A percentile compares a stretch with the other conserved stretches of the same genome.
Conservation (phyloP, 2,888 invertebrate species). For the Pollenia angustigena region DNA sequence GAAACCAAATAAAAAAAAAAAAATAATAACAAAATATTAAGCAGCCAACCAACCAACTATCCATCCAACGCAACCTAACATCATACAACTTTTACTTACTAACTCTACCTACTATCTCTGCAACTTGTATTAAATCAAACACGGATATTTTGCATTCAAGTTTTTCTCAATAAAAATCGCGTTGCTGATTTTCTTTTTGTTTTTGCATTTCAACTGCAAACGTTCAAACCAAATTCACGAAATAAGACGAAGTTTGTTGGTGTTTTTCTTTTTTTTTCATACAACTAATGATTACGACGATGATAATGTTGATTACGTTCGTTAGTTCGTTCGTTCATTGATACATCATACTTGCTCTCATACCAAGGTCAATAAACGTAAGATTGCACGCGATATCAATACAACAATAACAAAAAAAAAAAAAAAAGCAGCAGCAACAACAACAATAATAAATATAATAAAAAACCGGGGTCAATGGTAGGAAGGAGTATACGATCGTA, state of each 20-base stretch:
- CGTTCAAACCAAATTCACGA: conserved; percentile 40
- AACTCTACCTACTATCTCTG: conserved; percentile 38
- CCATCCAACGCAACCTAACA: conserved; percentile 40
- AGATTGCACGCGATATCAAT: conserved; percentile 75
- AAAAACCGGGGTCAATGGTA: conserved; percentile 74
- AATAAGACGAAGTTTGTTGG: conserved; percentile 19
- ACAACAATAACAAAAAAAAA: conserved; percentile 68
- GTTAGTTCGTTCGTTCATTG: conserved; percentile 67
- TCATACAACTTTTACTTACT: conserved; percentile 56
- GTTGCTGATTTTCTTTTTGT: conserved; percentile 12
- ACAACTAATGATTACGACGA: conserved; percentile 30
- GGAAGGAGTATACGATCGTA: conserved; percentile 73
- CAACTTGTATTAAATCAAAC: conserved; percentile 58
- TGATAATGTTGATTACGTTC: conserved; percentile 55
- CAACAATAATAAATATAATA: conserved; percentile 49
- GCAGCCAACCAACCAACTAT: conserved; percentile 29
- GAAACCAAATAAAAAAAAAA: conserved; percentile 30
- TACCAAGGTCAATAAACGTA: conserved; percentile 76
- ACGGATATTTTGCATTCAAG: conserved; percentile 55
- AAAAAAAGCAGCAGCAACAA: conserved; percentile 55
- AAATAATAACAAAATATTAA: conserved; percentile 30
- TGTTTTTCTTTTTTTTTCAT: conserved; percentile 18
- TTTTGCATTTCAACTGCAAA: conserved; percentile 51
- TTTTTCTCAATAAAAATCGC: neutral
- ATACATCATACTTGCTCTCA: conserved; percentile 73